Conservation (phyloP, 2,113 vertebrate species). For the Dipodomys stephensi region DNA sequence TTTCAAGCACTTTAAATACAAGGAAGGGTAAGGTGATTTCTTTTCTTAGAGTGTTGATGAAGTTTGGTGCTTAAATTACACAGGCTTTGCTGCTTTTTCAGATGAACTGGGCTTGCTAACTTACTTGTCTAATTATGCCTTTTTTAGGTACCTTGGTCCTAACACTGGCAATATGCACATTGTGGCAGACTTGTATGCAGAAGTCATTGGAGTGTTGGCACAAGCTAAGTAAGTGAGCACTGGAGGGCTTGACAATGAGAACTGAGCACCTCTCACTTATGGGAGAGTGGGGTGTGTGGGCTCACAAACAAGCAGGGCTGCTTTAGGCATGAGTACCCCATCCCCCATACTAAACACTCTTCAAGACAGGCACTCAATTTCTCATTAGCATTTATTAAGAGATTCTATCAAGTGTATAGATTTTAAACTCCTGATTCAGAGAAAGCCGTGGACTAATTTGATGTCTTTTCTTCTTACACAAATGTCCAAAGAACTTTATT, state of each 20-base stretch:
- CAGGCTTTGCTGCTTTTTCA: background rate
- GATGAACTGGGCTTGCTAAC: conserved; percentile 47
- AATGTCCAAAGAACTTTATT: conserved; percentile 35
- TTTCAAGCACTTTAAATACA: conserved; percentile 99
- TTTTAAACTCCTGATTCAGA: background rate
- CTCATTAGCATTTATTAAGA: background rate
- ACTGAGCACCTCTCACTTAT: background rate
- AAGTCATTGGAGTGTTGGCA: conserved; percentile 97
- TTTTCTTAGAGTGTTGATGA: background rate
- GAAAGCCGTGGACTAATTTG: conserved; percentile 48
- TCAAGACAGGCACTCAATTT: background rate
- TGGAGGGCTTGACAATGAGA: background rate
- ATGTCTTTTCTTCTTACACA: conserved; percentile 61
- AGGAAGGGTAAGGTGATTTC: conserved; percentile 94
- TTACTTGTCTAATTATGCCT: conserved; percentile 65
- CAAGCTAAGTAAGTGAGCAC: conserved; percentile 95
- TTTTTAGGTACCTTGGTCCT: conserved; percentile 95
- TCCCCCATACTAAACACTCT: background rate
- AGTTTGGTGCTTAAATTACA: background rate
- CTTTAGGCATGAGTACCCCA: background rate
- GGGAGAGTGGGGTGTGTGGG: background rate
- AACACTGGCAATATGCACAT: conserved; percentile 99
- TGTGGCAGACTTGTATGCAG: conserved; percentile 98
- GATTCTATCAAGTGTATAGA: background rate
- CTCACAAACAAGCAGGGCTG: background rate